Base-by-base conservation (phyloP, 2,888 invertebrate genomes). In the Graphium colonna region DNA sequence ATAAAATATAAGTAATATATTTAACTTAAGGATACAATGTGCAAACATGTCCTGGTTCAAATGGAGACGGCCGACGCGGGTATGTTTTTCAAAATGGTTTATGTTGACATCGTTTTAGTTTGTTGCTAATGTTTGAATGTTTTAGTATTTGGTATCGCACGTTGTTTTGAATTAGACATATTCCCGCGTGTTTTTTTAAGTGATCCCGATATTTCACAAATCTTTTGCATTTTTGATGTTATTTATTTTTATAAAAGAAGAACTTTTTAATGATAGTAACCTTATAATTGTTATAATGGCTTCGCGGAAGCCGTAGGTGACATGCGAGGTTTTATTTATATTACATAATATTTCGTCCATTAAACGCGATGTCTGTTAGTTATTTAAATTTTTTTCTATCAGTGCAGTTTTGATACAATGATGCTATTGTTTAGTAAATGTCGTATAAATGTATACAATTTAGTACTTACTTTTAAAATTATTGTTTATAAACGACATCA, bases 21-120 rank as follows among this genome's bases (percentile, higher is more conserved):
- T 12, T 3, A 8, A 48, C 1, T 10, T 48, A 39, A 46, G 2
- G 17, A 26, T 18, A 21, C 16, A 21, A 85, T 84, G 86, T 85
- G 84, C 65, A 80, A 82, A 66, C 79, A 81, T 69, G 71, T 78
- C 65, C 73, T 77, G 33, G 73, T 81, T 68, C 75, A 80, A 59
- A 71, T 81, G 71, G 81, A 78, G 52, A 67, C 67, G 38, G 60
- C 64, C 57, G 80, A 82, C 56, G 59, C 76, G 61, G 79, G 86
- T 86, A 68, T 63, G 81, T 71, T 56, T 57, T 51, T 56, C 17
- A 42, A 48, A 38, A 51, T 55, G 50, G n/a, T 52, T 52, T 47
- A 50, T 52, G 43, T 31, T 10, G 18, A 40, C 9, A 40, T 42
- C 13, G 36, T 1, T 7, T 43, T 8, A 3, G 28, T 43, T 43